phyloP scores from a whole-genome alignment of 2,888 invertebrate species.

The Rhogogaster chlorosoma region DNA sequence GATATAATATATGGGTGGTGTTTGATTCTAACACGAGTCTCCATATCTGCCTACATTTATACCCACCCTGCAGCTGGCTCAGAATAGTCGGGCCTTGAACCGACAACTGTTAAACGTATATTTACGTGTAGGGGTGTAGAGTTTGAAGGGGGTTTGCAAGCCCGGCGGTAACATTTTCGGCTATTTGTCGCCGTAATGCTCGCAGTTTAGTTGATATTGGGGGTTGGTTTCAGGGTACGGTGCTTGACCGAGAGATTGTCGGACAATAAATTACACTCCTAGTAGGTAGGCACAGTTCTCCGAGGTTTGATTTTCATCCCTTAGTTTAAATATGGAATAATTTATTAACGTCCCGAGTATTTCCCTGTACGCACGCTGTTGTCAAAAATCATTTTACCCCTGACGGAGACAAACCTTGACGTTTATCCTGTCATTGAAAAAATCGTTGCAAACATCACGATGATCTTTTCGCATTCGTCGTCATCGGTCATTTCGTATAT shows the following conservation, averaged over 20 bases:
- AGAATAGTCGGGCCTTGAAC: not conserved
- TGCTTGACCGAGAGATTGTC: slow-evolving; percentile 42
- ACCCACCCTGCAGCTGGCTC: not conserved
- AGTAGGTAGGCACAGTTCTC: not conserved
- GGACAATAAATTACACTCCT: slow-evolving; percentile 27
- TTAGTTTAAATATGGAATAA: slow-evolving; percentile 25
- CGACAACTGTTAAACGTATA: not conserved
- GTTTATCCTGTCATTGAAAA: no score
- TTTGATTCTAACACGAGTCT: not conserved
- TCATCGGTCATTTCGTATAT: no score
- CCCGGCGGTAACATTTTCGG: not conserved
- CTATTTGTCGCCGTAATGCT: slow-evolving; percentile 44
- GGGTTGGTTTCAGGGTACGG: not conserved
- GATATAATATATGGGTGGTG: not conserved
- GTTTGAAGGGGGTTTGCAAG: slow-evolving; percentile 14
- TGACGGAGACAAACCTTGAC: no score
- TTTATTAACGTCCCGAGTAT: not conserved
- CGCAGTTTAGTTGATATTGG: slow-evolving; percentile 24
- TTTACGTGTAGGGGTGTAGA: not conserved
- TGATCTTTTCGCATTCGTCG: no score
- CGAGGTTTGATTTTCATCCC: slow-evolving; percentile 17
- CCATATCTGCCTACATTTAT: not conserved
- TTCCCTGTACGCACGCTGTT: no score
- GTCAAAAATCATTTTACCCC: no score
- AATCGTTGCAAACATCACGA: no score